Evolutionary conservation across 2,888 invertebrate genomes (phyloP).

Genomic region (Laothoe populi): DNA sequence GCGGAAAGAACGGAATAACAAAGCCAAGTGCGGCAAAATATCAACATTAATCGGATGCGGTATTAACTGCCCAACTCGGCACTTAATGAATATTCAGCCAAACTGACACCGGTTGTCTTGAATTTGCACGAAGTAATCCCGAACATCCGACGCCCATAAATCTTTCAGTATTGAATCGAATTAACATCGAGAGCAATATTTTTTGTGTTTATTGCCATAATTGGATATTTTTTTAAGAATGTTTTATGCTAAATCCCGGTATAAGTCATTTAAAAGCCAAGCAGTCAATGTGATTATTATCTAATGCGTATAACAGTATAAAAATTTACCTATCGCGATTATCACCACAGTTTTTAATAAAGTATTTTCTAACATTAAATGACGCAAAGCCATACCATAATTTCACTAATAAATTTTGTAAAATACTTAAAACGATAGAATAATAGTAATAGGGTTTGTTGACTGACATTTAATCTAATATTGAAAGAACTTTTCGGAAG

Average conservation of each 20-base stretch:
- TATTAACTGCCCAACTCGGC: constrained; percentile 54
- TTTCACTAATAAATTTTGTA: neutral
- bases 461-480: constrained; percentile 1
- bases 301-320: neutral
- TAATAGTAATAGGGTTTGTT: neutral
- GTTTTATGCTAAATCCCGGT: neutral
- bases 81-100: constrained; percentile 73
- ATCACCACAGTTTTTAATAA: neutral
- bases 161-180: constrained; percentile 54
- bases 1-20: constrained; percentile 32
- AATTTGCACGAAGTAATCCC: constrained; percentile 72
- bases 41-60: constrained; percentile 54
- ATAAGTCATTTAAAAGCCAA: constrained; percentile 5
- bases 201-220: constrained; percentile 18
- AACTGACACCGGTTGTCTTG: constrained; percentile 67
- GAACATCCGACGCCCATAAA: constrained; percentile 59
- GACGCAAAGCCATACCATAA: neutral
- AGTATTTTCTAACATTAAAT: constrained; percentile 4
- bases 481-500: neutral
- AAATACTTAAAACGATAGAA: neutral
- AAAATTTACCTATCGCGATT: neutral
- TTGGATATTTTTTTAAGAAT: constrained; percentile 14
- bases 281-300: neutral
- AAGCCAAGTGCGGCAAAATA: constrained; percentile 46
- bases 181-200: constrained; percentile 8